phyloP scores from a whole-genome alignment of 53 echinoderm and acorn worm species.

The Mesocentrotus franciscanus region DNA sequence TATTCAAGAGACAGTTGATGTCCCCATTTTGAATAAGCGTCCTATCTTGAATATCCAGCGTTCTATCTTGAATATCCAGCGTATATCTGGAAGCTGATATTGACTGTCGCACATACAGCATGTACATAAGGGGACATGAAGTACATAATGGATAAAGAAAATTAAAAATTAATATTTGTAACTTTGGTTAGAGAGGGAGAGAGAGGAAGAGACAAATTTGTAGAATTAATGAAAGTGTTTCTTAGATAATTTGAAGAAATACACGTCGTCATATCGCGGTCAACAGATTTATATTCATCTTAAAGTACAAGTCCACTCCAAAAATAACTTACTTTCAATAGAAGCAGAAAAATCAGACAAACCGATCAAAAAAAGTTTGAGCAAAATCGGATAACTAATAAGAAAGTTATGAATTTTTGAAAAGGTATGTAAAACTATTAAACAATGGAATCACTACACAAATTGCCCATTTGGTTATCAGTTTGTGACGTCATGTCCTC shows the following conservation, averaged over 20 bases:
- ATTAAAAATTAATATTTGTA: neutral
- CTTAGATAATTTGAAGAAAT: neutral
- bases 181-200: neutral
- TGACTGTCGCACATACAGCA: neutral
- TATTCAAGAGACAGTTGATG: conserved; percentile 49
- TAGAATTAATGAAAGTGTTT: neutral
- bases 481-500: no score
- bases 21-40: neutral
- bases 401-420: no score
- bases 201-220: neutral
- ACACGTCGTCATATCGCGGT: neutral
- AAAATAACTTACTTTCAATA: no score
- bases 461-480: no score
- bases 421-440: no score
- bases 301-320: no score
- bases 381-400: no score
- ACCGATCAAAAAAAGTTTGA: no score
- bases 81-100: neutral
- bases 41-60: neutral
- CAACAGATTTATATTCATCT: neutral
- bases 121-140: neutral
- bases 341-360: no score
- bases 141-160: neutral
- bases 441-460: no score
- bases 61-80: neutral